A percentile compares a stretch with the other conserved stretches of the same genome.
Evolutionary conservation across 2,797 vertebrate genomes (phyloP).

Genomic region (Tapera naevia): DNA sequence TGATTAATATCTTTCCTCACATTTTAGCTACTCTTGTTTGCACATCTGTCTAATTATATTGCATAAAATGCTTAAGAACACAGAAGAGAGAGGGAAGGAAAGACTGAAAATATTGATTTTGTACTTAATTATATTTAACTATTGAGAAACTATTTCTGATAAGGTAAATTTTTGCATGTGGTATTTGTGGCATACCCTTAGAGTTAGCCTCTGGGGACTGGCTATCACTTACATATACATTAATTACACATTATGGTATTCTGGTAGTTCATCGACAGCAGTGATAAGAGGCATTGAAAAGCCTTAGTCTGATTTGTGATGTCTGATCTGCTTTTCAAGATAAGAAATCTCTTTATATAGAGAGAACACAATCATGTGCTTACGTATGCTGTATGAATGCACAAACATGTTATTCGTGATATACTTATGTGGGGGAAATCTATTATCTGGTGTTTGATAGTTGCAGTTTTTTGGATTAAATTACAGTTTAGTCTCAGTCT

Average conservation of each 20-base stretch:
- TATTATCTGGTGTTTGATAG: neutral
- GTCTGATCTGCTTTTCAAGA: neutral
- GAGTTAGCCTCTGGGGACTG: neutral
- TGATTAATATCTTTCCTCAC: neutral
- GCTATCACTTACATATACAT: neutral
- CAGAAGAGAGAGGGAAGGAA: neutral
- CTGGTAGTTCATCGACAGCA: neutral
- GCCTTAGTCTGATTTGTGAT: neutral
- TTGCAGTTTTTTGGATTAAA: neutral
- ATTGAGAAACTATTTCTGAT: neutral
- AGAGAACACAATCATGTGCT: neutral
- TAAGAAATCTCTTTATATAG: neutral
- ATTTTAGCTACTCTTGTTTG: constrained; percentile 1
- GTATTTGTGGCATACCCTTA: neutral
- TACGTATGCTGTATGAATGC: fast-evolving
- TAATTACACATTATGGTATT: neutral
- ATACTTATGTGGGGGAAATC: neutral
- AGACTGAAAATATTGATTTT: neutral
- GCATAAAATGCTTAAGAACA: constrained; percentile 37
- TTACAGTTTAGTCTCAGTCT: neutral
- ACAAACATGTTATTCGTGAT: neutral
- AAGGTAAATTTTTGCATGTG: neutral
- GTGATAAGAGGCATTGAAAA: neutral
- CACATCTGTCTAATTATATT: constrained; percentile 44
- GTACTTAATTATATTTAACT: neutral